Evolutionary conservation across 53 echinoderm and acorn worm genomes (phyloP), one percentile per base, ranked within the genome.

Genomic region (Pentamera pediparva): DNA sequence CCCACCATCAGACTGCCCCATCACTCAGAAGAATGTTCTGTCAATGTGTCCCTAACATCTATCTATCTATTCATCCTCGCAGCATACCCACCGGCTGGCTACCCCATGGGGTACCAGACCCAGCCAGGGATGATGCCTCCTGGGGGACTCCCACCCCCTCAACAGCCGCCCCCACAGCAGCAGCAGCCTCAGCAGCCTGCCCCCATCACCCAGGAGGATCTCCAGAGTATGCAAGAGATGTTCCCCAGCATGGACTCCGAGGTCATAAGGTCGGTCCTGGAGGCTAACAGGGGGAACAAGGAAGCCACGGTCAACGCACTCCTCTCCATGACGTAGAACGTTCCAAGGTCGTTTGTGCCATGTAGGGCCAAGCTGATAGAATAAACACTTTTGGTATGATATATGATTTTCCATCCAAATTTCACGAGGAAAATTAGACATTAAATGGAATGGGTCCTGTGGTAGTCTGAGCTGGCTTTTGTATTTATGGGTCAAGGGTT

Each of bases 241-340:
- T 98, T 98, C 73, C 98, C 98, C 13, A 78, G 77, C 39, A 85
- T 89, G 60, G 98, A 98, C 38, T 83, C 76, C 3, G 87, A 92
- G 51, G 91, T 92, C 50, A 91, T 98, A 45, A 37, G 73, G 27
- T 89, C 98, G 2, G 91, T 98, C 7, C 76, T 98, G 7, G 98
- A 98, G 37, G 98, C 98, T 10, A 98, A 98, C 65, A 74, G 78
- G 2, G 98, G 91, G 9, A 86, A 98, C 73, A 91, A 92, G 43
- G 98, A 92, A 31, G 98, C 98, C 4, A 84, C 98, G 0, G 78
- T 98, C 37, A 92, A 86, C 43, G 75, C 82, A 21, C 80, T 98
- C 9, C 86, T 98, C 8, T 80, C 86, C 28, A 98, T 98, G 98
- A 86, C 25, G 28, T 57, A 57, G n/a, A n/a, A n/a, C n/a, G n/a